Evolutionary conservation across 2,113 vertebrate species (phyloP).

Genomic region (Parus major): DNA sequence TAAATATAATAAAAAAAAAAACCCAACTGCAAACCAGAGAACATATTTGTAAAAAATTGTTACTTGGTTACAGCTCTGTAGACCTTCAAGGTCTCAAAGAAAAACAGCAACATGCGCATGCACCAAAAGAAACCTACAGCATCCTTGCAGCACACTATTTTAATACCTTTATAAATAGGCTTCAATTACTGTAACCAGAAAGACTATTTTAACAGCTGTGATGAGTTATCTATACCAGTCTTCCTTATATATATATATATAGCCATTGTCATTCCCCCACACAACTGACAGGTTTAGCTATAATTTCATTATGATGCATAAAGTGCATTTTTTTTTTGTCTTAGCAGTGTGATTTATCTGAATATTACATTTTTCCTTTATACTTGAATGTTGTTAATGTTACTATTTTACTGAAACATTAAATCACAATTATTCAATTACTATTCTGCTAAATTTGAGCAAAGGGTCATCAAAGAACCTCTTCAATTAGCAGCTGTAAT

Average conservation of each 20-base stretch:
- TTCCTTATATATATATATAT: background rate
- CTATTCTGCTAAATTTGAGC: background rate
- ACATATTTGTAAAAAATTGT: background rate
- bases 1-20: background rate
- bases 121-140: background rate
- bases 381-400: background rate
- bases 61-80: background rate
- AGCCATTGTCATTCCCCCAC: background rate
- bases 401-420: background rate
- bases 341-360: background rate
- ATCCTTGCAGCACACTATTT: background rate
- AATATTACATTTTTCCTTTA: background rate
- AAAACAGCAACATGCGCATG: background rate
- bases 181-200: background rate
- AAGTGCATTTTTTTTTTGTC: background rate
- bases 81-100: background rate
- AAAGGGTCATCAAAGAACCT: background rate
- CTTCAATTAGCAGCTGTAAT: background rate
- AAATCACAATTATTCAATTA: background rate
- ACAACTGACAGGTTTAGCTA: background rate
- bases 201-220: background rate
- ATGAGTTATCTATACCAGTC: background rate
- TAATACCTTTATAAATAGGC: background rate
- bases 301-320: background rate
- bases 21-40: background rate